A percentile compares a stretch with the other conserved stretches of the same genome.
phyloP scores from a whole-genome alignment of 2,888 invertebrate genomes.

The Tiliacea citrago region DNA sequence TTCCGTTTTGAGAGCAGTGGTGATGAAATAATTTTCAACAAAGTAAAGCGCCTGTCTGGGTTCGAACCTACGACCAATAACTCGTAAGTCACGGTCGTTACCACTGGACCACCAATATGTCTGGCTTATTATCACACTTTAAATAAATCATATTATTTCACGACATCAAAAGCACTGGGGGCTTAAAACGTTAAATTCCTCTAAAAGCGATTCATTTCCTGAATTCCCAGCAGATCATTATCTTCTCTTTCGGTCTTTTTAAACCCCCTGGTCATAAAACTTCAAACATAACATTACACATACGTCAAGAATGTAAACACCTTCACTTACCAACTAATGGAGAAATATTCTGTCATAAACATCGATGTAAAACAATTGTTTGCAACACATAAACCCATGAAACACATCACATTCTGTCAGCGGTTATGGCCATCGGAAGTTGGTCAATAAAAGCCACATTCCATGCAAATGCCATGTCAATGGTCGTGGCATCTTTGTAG shows the following conservation, averaged over 20 bases:
- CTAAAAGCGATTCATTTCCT: too few species aligned
- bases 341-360: conserved; percentile 28
- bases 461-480: conserved; percentile 74
- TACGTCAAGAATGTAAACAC: conserved; percentile 3
- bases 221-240: too few species aligned
- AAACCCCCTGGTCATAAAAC: background rate
- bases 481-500: conserved; percentile 74
- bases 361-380: conserved; percentile 47
- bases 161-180: background rate
- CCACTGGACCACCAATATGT: too few species aligned
- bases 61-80: too few species aligned
- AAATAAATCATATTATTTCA: background rate
- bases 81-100: too few species aligned
- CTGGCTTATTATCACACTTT: background rate
- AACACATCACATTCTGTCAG: conserved; percentile 48
- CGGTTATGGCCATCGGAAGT: conserved; percentile 62
- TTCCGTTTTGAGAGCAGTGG: too few species aligned
- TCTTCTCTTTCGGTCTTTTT: too few species aligned
- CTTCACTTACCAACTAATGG: conserved; percentile 18
- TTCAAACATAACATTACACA: conserved; percentile 6
- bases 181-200: too few species aligned
- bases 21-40: too few species aligned
- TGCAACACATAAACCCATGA: conserved; percentile 46
- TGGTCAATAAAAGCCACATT: conserved; percentile 71
- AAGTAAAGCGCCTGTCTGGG: too few species aligned